These are phyloP conservation scores for Pasiphila rectangulata DNA, from an alignment of 2,888 invertebrate species.

Conservation along the genomic window DNA sequence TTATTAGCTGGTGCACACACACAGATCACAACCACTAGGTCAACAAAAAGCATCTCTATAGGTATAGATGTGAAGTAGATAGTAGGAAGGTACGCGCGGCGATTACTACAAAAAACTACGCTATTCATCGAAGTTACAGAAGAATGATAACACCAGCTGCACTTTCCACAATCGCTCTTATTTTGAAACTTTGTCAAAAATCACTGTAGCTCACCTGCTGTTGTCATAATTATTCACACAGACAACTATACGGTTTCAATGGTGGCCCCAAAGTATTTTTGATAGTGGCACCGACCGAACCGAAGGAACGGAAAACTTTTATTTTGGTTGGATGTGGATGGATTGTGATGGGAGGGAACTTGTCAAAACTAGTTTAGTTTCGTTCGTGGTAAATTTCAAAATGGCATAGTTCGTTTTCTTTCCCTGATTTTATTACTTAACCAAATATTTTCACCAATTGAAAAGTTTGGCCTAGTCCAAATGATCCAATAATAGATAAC, in stretches of 20 bases:
- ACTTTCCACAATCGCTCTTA: conserved; percentile 27
- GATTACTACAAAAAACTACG: no score
- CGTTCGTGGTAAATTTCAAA: conserved; percentile 23
- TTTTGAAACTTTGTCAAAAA: conserved; percentile 2
- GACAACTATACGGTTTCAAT: background rate
- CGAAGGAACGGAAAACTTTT: conserved; percentile 19
- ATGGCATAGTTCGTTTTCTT: conserved; percentile 11
- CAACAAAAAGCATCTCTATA: background rate
- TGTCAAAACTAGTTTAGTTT: conserved; percentile 33
- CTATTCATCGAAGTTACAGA: conserved; percentile 11
- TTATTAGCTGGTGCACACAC: no score
- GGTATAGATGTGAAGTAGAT: background rate
- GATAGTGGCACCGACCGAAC: background rate
- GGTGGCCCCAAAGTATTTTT: background rate
- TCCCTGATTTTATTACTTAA: background rate
- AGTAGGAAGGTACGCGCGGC: no score
- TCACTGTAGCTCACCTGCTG: conserved; percentile 33
- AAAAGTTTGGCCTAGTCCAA: background rate
- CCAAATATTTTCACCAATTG: background rate
- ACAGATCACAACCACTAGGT: no score
- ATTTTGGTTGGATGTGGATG: conserved; percentile 9
- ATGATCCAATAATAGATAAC: background rate
- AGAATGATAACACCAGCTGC: conserved; percentile 12
- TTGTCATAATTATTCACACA: background rate
- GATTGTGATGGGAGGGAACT: conserved; percentile 18